Conservation (phyloP, 2,113 vertebrate genomes). For the Prionailurus bengalensis region DNA sequence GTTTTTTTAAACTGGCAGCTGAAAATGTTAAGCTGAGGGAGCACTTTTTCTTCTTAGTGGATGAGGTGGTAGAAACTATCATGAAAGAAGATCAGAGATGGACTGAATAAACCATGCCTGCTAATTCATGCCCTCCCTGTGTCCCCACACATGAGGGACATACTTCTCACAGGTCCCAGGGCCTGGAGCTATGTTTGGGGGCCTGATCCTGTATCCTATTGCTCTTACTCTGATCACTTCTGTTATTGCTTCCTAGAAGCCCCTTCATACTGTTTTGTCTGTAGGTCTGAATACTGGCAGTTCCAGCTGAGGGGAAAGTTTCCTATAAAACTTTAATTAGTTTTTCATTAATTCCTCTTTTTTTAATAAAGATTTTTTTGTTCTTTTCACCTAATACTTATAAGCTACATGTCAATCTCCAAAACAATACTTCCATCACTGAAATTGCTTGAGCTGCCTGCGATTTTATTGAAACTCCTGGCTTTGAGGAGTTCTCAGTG, state of each 20-base stretch:
- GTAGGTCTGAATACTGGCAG: conserved; percentile 14
- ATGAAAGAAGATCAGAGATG: not conserved
- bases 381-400: conserved; percentile 59
- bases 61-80: not conserved
- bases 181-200: too few species aligned
- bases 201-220: accelerated
- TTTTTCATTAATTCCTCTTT: conserved; percentile 73
- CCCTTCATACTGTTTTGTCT: not conserved
- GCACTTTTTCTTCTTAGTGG: not conserved
- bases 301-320: conserved; percentile 17
- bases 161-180: not conserved
- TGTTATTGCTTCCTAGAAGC: not conserved
- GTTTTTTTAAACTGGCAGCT: not conserved
- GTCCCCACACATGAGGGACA: not conserved
- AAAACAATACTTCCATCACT: conserved; percentile 62
- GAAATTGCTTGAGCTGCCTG: conserved; percentile 48
- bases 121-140: accelerated
- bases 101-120: not conserved
- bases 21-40: not conserved
- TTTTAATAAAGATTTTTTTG: conserved; percentile 68
- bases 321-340: conserved; percentile 69
- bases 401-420: conserved; percentile 70
- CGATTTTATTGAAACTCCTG: conserved; percentile 67
- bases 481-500: conserved; percentile 38
- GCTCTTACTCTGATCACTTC: not conserved